Evolutionary conservation across 2,113 vertebrate genomes (phyloP).

Genomic region (Erpornis zantholeuca): DNA sequence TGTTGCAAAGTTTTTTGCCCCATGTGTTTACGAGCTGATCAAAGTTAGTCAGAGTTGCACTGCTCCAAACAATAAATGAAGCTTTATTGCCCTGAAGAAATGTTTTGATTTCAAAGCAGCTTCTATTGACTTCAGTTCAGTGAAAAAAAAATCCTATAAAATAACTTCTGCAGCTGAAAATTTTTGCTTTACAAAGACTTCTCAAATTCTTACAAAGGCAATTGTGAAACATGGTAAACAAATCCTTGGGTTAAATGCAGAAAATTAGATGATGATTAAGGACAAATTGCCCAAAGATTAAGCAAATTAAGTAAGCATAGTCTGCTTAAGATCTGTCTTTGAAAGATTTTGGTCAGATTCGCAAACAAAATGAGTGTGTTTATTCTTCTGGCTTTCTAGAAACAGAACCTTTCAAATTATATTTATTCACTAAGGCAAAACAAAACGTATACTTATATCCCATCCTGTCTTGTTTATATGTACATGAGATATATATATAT

Average conservation of each 20-base stretch:
- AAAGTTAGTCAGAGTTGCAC: not conserved
- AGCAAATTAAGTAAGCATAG: not conserved
- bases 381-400: not conserved
- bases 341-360: not conserved
- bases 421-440: not conserved
- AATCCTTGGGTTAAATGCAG: not conserved
- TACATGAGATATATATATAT: not conserved
- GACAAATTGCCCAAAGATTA: not conserved
- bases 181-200: not conserved
- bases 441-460: not conserved
- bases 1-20: not conserved
- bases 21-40: not conserved
- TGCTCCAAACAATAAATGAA: not conserved
- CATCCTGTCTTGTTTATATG: not conserved
- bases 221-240: conserved; percentile 31
- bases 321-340: not conserved
- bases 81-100: not conserved
- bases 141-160: conserved; percentile 2
- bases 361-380: not conserved
- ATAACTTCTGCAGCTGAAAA: not conserved
- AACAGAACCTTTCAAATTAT: not conserved
- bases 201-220: not conserved
- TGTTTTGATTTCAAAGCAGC: conserved; percentile 7
- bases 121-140: not conserved
- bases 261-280: not conserved